A percentile compares a stretch with the other conserved stretches of the same genome.
phyloP scores from a whole-genome alignment of 2,113 vertebrate species.

The Daubentonia madagascariensis region DNA sequence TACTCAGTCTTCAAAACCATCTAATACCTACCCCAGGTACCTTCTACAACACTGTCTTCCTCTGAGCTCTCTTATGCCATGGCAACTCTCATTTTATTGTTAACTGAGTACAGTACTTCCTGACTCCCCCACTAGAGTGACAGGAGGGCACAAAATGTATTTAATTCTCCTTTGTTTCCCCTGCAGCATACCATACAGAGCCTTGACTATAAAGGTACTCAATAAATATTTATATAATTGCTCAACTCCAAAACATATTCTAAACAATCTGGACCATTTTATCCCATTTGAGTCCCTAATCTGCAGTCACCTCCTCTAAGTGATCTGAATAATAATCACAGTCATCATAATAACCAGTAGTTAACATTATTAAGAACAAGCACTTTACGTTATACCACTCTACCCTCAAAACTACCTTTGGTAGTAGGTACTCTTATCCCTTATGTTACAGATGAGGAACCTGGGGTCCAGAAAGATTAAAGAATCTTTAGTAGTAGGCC shows the following conservation, averaged over 20 bases:
- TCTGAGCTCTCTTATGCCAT: not conserved
- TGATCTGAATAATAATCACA: not conserved
- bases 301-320: not conserved
- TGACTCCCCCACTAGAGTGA: not conserved
- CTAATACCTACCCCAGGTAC: not conserved
- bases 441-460: not conserved
- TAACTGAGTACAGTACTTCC: not conserved
- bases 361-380: not conserved
- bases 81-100: not conserved
- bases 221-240: not conserved
- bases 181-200: not conserved
- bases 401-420: not conserved
- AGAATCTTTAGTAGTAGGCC: not conserved
- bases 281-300: not conserved
- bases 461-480: not conserved
- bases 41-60: not conserved
- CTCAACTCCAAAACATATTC: not conserved
- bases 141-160: not conserved
- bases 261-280: slow-evolving; percentile 22
- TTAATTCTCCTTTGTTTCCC: slow-evolving; percentile 4
- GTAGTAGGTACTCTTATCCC: not conserved
- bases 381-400: not conserved
- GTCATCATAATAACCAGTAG: not conserved
- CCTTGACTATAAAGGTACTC: not conserved
- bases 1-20: not conserved